A percentile compares a stretch with the other conserved stretches of the same genome.
Conservation (phyloP, 2,113 vertebrate species). For the Pelecanoides urinatrix region DNA sequence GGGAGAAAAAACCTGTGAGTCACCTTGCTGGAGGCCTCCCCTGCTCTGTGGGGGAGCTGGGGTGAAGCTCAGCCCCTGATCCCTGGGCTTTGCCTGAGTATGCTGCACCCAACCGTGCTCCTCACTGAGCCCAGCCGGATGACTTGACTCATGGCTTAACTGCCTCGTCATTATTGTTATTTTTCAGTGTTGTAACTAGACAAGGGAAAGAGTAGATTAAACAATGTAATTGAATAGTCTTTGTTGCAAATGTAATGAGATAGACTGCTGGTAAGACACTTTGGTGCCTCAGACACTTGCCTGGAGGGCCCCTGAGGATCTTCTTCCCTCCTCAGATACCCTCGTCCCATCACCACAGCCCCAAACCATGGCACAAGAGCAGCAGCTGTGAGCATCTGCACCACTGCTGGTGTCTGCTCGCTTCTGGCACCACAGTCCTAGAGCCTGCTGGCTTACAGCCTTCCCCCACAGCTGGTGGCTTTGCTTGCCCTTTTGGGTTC, state of each 20-base stretch:
- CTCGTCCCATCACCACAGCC: neutral
- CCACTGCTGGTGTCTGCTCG: neutral
- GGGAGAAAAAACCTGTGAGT: neutral
- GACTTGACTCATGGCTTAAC: neutral
- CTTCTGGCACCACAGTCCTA: neutral
- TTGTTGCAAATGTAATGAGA: neutral
- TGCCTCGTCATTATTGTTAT: neutral
- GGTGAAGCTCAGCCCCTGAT: neutral
- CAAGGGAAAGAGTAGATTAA: neutral
- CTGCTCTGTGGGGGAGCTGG: neutral
- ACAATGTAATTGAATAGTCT: neutral
- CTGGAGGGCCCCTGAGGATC: neutral
- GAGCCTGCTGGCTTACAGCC: neutral
- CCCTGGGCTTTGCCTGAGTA: neutral
- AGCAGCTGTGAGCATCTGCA: neutral
- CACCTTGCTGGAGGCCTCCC: accelerated
- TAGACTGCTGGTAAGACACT: neutral
- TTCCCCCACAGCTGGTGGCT: neutral
- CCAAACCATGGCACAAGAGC: neutral
- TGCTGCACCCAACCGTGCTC: accelerated
- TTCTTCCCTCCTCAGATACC: neutral
- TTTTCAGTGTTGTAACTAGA: neutral
- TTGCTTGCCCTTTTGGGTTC: neutral
- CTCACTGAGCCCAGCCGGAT: neutral
- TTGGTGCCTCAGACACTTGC: neutral